Conservation (phyloP, 2,113 vertebrate genomes). For the Leptobrachium leishanense region DNA sequence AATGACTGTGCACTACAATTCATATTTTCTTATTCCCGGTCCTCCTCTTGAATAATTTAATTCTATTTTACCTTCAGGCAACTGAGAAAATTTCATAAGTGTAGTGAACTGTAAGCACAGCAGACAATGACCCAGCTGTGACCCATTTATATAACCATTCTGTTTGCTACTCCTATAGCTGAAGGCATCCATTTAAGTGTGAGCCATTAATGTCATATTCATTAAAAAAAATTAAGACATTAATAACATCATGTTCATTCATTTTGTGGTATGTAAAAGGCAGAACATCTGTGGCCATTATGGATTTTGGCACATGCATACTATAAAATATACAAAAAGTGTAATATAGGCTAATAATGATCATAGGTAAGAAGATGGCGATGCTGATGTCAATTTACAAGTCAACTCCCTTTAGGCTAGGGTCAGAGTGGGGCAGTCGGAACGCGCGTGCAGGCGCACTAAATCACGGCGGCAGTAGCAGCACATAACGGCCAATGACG, state of each 20-base stretch:
- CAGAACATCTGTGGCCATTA: background rate
- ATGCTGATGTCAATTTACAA: no score
- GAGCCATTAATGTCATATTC: constrained; percentile 32
- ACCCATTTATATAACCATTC: constrained; percentile 30
- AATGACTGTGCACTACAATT: background rate
- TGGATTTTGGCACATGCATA: background rate
- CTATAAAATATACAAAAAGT: background rate
- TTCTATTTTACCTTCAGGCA: constrained; percentile 16
- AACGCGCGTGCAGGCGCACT: no score
- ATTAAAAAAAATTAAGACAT: constrained; percentile 27
- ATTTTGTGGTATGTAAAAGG: background rate
- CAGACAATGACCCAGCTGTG: constrained; percentile 20
- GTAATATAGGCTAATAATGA: no score
- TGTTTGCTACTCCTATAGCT: constrained; percentile 1
- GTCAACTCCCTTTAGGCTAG: no score
- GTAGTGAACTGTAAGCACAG: constrained; percentile 4
- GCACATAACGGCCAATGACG: no score
- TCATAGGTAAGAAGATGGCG: no score
- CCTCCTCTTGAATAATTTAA: background rate
- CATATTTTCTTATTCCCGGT: background rate
- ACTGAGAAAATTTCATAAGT: constrained; percentile 9
- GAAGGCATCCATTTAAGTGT: constrained; percentile 24
- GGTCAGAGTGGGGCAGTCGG: no score
- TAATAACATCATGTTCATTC: constrained; percentile 40
- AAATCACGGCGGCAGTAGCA: no score